Evolutionary conservation across 2,113 vertebrate species (phyloP).

Genomic region (Panthera leo): DNA sequence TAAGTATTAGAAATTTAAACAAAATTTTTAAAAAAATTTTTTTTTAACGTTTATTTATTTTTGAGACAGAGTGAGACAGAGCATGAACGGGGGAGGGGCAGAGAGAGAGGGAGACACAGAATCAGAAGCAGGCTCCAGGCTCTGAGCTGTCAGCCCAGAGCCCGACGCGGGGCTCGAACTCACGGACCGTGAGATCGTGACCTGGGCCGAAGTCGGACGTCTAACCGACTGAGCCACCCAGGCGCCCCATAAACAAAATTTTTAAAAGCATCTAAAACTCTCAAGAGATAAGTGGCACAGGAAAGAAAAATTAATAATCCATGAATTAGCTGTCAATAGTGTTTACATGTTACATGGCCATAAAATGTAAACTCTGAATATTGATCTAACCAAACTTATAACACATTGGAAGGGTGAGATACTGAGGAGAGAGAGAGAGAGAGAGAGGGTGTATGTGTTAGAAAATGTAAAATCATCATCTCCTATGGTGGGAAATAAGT

Average conservation of each 20-base stretch:
- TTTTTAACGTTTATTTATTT: no score
- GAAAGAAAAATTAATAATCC: neutral
- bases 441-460: neutral
- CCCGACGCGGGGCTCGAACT: no score
- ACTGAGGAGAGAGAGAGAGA: no score
- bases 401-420: neutral
- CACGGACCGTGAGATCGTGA: no score
- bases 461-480: neutral
- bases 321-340: neutral
- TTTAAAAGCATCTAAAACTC: neutral
- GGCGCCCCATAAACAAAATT: neutral
- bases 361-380: neutral
- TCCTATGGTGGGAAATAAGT: neutral
- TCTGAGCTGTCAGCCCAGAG: no score
- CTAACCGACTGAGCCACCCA: no score
- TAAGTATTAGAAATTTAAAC: neutral
- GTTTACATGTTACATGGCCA: neutral
- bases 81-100: no score
- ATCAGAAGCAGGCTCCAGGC: no score
- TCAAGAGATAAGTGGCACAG: neutral
- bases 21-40: neutral
- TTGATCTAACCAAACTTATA: neutral
- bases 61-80: no score
- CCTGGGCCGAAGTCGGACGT: no score
- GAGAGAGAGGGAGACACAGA: no score